These are phyloP conservation scores for Lymantria monacha DNA, from an alignment of 2,888 invertebrate genomes.

Conservation along the genomic window DNA sequence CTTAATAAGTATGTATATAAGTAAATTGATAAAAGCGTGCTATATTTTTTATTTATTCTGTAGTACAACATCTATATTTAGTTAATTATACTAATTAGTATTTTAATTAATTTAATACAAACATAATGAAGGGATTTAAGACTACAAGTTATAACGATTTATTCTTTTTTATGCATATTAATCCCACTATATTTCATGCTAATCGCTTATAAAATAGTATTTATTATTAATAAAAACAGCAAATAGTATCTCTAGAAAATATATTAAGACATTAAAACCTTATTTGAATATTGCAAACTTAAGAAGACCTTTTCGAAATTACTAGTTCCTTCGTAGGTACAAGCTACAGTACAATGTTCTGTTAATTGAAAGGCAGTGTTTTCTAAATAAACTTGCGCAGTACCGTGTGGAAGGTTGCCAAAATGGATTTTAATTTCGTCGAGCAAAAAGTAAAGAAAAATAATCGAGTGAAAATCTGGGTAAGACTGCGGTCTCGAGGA, in stretches of 20 bases:
- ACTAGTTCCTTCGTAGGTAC: neutral
- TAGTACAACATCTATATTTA: no score
- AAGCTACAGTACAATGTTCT: slow-evolving; percentile 13
- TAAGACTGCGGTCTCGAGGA: slow-evolving; percentile 14
- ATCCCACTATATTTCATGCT: no score
- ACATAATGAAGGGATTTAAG: no score
- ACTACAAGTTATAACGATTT: no score
- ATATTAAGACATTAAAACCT: neutral
- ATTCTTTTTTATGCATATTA: no score
- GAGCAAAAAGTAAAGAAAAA: slow-evolving; percentile 19
- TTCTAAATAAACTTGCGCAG: slow-evolving; percentile 29
- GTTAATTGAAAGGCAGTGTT: slow-evolving; percentile 28
- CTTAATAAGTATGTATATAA: neutral
- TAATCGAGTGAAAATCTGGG: slow-evolving; percentile 19
- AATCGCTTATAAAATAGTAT: no score
- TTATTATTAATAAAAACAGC: no score
- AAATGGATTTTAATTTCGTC: slow-evolving; percentile 30
- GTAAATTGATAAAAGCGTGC: no score
- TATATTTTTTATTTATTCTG: no score
- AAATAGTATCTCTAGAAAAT: neutral
- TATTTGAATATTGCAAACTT: neutral
- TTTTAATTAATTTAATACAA: no score
- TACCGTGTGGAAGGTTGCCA: slow-evolving; percentile 17
- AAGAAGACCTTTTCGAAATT: neutral
- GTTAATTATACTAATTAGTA: no score